phyloP scores from a whole-genome alignment of 1,140 invertebrate species.

The Achroia grisella region DNA sequence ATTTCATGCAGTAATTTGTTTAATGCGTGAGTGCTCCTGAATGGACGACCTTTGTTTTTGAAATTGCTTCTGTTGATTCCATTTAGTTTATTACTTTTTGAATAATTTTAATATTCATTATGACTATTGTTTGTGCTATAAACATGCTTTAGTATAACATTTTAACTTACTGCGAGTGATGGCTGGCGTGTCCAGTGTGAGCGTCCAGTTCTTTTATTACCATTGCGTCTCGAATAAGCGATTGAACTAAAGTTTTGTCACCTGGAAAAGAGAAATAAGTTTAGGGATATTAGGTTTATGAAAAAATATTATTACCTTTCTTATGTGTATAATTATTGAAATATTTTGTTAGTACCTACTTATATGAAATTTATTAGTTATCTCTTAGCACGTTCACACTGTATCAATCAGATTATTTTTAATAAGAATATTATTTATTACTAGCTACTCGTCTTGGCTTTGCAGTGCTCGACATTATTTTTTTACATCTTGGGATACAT shows the following conservation, averaged over 20 bases:
- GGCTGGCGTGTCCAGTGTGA: constrained; percentile 68
- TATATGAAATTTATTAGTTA: too few species aligned
- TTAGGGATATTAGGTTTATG: too few species aligned
- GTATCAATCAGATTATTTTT: too few species aligned
- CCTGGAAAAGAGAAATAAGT: constrained; percentile 56
- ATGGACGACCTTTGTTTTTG: too few species aligned
- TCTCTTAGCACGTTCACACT: too few species aligned
- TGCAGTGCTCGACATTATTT: too few species aligned
- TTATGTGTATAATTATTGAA: too few species aligned
- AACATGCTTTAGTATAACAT: constrained; percentile 20
- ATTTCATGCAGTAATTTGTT: constrained; percentile 11
- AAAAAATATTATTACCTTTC: too few species aligned
- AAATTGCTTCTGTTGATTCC: neutral
- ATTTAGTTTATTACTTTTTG: neutral
- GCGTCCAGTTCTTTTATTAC: constrained; percentile 85
- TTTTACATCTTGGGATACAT: too few species aligned
- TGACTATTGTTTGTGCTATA: constrained; percentile 4
- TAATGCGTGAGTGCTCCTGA: neutral
- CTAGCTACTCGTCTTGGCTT: too few species aligned
- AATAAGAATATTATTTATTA: too few species aligned
- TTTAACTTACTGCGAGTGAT: constrained; percentile 63
- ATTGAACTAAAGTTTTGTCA: constrained; percentile 88
- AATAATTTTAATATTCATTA: neutral
- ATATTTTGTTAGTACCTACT: too few species aligned
- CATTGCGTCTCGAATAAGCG: constrained; percentile 87